Base-by-base conservation (phyloP, 2,888 invertebrate species). In the Lacanobia wlatinum region DNA sequence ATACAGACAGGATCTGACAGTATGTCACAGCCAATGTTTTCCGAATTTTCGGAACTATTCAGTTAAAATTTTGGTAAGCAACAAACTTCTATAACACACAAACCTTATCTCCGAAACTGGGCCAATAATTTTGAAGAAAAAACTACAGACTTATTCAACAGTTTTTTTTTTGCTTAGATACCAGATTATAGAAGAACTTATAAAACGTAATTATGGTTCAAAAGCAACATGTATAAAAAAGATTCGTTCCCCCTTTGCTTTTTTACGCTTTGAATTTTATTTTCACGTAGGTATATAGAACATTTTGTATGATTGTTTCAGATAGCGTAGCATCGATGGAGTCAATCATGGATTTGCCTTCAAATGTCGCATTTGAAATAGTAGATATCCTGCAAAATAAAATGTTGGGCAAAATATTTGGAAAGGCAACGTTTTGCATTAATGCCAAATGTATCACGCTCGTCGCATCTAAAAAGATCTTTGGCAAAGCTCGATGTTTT, bases 301-400 rank as follows among this genome's bases (percentile, higher is more conserved):
- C 18, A 38, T 38, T 34, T 23, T 58, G 8, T 55, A 55, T 61
- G 9, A 23, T 63, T 77, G 68, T 94, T 94, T 59, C 91, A 96
- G 96, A 96, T 79, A 95, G 93, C 77, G 84, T 90, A 75, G 93
- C 92, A 50, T 92, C 93, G 72, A 91, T 95, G 93, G 94, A 94
- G 83, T 93, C 95, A 14, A 92, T 93, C 55, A 93, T 93, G 93
- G 94, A 96, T 88, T 89, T 95, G 76, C 95, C 96, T 9, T 94
- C 95, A 52, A 95, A 94, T 69, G 86, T 95, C 28, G 94, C 90
- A 64, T 92, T 93, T 70, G 94, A 95, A 89, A 90, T 94, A 61
- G 93, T 95, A n/a, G 94, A 95, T 55, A 94, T 94, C 70, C 86
- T 96, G 78, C 91, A 95, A 87, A 92, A 94, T 52, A 94, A 93